Evolutionary conservation across 1,140 invertebrate genomes (phyloP), one percentile per base, ranked within the genome.

Genomic region (Lepidurus apus): DNA sequence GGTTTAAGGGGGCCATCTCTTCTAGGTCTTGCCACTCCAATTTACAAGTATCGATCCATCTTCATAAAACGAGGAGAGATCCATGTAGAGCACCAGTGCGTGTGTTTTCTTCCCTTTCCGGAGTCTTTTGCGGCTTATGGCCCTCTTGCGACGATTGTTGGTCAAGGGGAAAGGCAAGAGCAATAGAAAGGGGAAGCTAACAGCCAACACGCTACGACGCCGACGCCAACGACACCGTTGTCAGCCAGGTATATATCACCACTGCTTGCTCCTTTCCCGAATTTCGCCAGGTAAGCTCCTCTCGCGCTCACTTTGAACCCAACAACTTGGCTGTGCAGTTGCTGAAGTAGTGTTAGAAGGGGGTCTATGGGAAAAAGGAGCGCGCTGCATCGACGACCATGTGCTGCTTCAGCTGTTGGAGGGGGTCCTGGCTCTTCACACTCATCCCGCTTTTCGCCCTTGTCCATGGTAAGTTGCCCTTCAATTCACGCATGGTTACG

Each of bases 381-480:
- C 53, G 6, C 6, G 6, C 53, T n/a, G 53, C 53, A 65, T 21
- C 13, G 13, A 21, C 21, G 53, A 65, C 53, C 53, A 65, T 65
- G 53, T 65, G 53, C 53, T 65, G 53, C 17, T 65, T 65, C 53
- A 65, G 53, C 53, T 65, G 53, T 65, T 65, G 53, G 53, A 65
- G 53, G 21, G 34, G 34, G 34, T 34, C 34, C 34, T 65, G 53
- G 53, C n/a, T 65, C 53, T 21, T 65, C 13, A 34, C 34, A 34
- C 21, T 65, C 53, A 65, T 65, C 53, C 53, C 53, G 17, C 53
- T 65, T 21, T 65, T 65, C 53, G 21, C 53, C 53, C 53, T 17
- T 65, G 53, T 65, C 9, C 53, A 65, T 21, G 53, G 53, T 65
- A 65, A 65, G 53, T 65, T 21, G 21, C 17, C 17, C 53, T 65